Conservation (phyloP, 2,113 vertebrate genomes). For the Pelmatolapia mariae region DNA sequence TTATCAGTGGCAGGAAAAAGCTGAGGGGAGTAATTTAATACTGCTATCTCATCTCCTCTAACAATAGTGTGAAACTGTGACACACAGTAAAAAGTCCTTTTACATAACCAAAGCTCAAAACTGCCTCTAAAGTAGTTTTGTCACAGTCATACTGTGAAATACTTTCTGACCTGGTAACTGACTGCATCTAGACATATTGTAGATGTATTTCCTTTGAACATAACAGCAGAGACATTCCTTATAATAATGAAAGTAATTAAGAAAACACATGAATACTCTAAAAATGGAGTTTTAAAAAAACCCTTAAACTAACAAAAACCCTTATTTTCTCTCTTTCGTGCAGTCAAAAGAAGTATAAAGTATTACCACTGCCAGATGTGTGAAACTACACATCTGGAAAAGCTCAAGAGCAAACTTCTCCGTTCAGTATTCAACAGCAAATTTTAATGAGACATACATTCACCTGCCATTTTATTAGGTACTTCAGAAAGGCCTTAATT, state of each 20-base stretch:
- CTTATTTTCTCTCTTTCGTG: not conserved
- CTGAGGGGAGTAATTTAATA: not conserved
- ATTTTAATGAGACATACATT: not conserved
- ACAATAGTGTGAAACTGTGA: not conserved
- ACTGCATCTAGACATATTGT: not conserved
- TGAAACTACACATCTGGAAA: not conserved
- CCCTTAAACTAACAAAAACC: not conserved
- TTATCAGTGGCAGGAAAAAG: not conserved
- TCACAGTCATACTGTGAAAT: not conserved
- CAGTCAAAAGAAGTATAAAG: not conserved
- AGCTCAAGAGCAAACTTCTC: not conserved
- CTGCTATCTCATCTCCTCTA: not conserved
- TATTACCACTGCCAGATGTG: not conserved
- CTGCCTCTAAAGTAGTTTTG: not conserved
- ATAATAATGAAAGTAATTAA: not conserved
- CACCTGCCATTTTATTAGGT: not conserved
- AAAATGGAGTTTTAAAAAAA: accelerated
- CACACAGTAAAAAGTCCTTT: not conserved
- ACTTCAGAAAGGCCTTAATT: not conserved
- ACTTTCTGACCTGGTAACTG: not conserved
- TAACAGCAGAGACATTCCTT: not conserved
- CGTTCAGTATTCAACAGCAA: not conserved
- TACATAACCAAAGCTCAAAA: not conserved
- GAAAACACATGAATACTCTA: not conserved
- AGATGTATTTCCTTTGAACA: not conserved